A percentile compares a stretch with the other conserved stretches of the same genome.
Conservation (phyloP, 2,113 vertebrate genomes). For the Coryphaenoides rupestris region DNA sequence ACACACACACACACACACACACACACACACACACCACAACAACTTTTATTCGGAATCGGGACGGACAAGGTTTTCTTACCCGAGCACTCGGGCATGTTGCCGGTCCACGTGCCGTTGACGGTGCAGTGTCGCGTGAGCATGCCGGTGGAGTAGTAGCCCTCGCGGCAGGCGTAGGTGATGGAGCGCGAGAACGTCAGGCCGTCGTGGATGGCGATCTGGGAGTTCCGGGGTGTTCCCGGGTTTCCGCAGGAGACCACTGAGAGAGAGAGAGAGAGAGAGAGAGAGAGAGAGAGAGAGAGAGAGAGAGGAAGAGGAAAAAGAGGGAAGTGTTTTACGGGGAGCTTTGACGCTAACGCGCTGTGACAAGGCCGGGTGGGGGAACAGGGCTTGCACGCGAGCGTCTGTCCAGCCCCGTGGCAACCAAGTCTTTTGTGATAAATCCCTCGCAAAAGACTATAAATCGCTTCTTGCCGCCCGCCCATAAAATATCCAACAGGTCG, state of each 20-base stretch:
- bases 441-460: no score
- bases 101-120: constrained; percentile 94
- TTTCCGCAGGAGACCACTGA: constrained; percentile 94
- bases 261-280: no score
- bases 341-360: neutral
- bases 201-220: constrained; percentile 83
- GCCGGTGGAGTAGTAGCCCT: constrained; percentile 90
- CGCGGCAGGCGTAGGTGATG: constrained; percentile 88
- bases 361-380: no score
- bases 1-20: no score
- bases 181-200: constrained; percentile 90
- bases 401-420: no score
- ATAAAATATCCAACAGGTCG: no score
- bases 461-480: no score
- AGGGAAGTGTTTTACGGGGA: neutral
- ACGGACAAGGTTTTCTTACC: constrained; percentile 75
- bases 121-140: constrained; percentile 93
- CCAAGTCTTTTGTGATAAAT: no score
- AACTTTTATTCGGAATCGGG: no score
- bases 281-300: no score
- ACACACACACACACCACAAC: no score
- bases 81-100: constrained; percentile 86
- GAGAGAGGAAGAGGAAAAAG: constrained; percentile 5
- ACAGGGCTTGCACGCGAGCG: no score
- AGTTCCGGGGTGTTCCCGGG: constrained; percentile 89